Evolutionary conservation across 1,140 invertebrate genomes (phyloP).

Genomic region (Drosophila triauraria): DNA sequence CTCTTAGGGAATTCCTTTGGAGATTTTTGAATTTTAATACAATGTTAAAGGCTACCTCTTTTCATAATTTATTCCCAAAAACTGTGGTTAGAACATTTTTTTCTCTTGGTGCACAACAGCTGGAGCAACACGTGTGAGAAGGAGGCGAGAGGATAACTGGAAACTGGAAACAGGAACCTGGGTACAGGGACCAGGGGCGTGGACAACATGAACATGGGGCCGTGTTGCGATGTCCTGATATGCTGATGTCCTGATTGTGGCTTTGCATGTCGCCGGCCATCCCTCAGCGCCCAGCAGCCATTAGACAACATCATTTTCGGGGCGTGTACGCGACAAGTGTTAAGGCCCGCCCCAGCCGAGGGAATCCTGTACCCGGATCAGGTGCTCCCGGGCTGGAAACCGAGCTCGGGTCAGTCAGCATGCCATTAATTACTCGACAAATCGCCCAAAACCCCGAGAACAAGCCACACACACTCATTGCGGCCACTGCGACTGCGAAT

Average conservation of each 20-base stretch:
- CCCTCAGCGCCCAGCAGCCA: conserved; percentile 30
- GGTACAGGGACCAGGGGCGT: conserved; percentile 4
- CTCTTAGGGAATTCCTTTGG: not conserved
- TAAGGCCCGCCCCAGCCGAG: conserved; percentile 6
- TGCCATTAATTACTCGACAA: conserved; percentile 77
- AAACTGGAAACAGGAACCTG: too few species aligned
- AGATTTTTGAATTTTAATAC: not conserved
- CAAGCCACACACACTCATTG: conserved; percentile 33
- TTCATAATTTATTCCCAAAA: not conserved
- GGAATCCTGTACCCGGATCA: not conserved
- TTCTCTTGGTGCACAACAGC: not conserved
- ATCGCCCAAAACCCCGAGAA: conserved; percentile 56
- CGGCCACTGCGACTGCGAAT: conserved; percentile 1
- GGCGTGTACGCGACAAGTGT: conserved; percentile 55
- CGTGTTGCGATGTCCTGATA: conserved; percentile 30
- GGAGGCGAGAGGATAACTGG: not conserved
- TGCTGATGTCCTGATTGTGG: conserved; percentile 65
- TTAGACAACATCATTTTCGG: conserved; percentile 60
- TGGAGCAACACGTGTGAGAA: conserved; percentile 19
- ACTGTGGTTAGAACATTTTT: not conserved
- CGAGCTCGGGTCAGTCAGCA: conserved; percentile 32
- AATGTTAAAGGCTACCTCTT: not conserved
- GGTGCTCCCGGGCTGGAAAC: conserved; percentile 9
- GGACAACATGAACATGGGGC: conserved; percentile 42
- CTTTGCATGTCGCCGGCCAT: conserved; percentile 68